Evolutionary conservation across 1,140 invertebrate species (phyloP), one percentile per base, ranked within the genome.

Genomic region (Linepithema humile): DNA sequence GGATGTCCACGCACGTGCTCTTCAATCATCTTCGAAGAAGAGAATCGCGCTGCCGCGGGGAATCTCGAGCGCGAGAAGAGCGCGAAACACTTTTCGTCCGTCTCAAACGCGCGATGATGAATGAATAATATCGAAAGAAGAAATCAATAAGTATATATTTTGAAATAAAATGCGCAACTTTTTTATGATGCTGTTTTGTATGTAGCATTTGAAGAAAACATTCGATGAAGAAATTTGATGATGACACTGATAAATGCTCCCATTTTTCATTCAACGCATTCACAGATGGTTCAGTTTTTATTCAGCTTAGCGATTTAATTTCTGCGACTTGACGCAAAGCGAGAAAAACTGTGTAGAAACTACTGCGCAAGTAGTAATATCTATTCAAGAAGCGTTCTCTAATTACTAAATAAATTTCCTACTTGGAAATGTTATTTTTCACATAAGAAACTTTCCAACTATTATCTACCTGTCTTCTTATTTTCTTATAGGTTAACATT

Each of bases 1-100:
- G n/a, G 26, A 3, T 43, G 12, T 62, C 17, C 12, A 9, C 48
- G 64, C 75, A 80, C 75, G 64, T 69, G 75, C 35, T 80, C 65
- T 55, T 15, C 23, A 35, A 69, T 32, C 38, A 69, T 40, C 75
- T 43, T 55, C 38, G 35, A 55, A 35, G 3, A 26, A 53, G 48
- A 12, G 12, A 70, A 64, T 2, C 4, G 29, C 9, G 32, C 23
- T 65, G 9, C 20, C 20, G 29, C 12, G 35, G 20, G 5, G 45
- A 65, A 77, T 65, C 53, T 77, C 29, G 43, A 65, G 32, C 26
- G 57, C 15, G 15, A 57, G 35, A 6, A 43, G 35, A 35, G 57
- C 12, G 26, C n/a, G 17, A 0, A 40, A 45, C 48, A 48, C 6
- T 32, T 17, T 32, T 45, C 40, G 20, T 57, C 23, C 29, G 2